A percentile compares a stretch with the other conserved stretches of the same genome.
Evolutionary conservation across 2,113 vertebrate species (phyloP).

Genomic region (Festucalex cinctus): DNA sequence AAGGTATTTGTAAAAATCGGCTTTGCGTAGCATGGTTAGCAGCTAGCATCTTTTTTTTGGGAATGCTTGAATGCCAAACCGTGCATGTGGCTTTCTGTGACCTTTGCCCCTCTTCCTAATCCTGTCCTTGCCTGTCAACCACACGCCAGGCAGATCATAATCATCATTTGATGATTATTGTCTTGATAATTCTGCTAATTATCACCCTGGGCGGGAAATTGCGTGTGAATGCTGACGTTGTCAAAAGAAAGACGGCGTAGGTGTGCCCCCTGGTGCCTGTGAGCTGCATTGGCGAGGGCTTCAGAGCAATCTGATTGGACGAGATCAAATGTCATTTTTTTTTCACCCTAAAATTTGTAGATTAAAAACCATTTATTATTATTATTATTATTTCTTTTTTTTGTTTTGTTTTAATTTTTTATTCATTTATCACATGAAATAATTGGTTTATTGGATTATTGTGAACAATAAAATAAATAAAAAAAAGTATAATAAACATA

Average conservation of each 20-base stretch:
- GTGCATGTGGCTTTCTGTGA: neutral
- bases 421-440: too few species aligned
- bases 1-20: neutral
- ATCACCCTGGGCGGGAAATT: neutral
- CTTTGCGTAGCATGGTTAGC: neutral
- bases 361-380: too few species aligned
- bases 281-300: neutral
- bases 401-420: too few species aligned
- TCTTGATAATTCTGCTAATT: neutral
- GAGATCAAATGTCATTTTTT: too few species aligned
- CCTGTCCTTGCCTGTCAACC: constrained; percentile 48
- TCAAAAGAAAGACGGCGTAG: neutral
- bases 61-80: neutral
- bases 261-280: neutral
- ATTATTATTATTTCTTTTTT: too few species aligned
- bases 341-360: too few species aligned
- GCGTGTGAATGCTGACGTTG: neutral
- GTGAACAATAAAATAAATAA: neutral
- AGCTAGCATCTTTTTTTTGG: neutral
- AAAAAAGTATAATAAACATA: neutral
- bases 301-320: neutral
- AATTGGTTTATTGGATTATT: too few species aligned
- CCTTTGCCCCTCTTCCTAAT: neutral
- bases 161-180: neutral
- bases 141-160: constrained; percentile 26